Evolutionary conservation across 2,797 vertebrate species (phyloP).

Genomic region (Cercopithecus mitis): DNA sequence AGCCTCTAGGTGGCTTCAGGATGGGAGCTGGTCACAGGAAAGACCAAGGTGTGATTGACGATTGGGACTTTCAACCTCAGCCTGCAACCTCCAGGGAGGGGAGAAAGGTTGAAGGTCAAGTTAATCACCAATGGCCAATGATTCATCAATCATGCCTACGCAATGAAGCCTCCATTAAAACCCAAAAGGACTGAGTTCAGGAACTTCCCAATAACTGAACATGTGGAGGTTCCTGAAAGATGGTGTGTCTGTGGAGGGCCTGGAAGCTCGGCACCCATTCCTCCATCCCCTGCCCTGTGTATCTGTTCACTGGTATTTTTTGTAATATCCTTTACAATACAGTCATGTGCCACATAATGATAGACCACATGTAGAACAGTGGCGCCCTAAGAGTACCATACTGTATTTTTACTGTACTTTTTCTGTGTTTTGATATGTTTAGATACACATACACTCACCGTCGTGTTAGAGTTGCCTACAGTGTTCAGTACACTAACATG

Average conservation of each 20-base stretch:
- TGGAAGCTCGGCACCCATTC: neutral
- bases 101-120: neutral
- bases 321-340: neutral
- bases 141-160: neutral
- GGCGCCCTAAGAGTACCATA: neutral
- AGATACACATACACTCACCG: neutral
- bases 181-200: neutral
- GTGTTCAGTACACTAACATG: neutral
- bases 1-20: neutral
- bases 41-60: neutral
- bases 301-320: neutral
- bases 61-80: neutral
- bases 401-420: neutral
- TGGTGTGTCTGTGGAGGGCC: fast-evolving
- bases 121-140: neutral
- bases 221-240: neutral
- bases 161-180: neutral
- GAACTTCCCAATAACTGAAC: too few relatives aligned
- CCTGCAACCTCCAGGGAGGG: neutral
- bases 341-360: neutral
- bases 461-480: neutral
- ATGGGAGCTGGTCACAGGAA: neutral
- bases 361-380: too few relatives aligned
- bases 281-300: fast-evolving
- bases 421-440: neutral